phyloP scores from a whole-genome alignment of 1,140 invertebrate species.

The Musca domestica region DNA sequence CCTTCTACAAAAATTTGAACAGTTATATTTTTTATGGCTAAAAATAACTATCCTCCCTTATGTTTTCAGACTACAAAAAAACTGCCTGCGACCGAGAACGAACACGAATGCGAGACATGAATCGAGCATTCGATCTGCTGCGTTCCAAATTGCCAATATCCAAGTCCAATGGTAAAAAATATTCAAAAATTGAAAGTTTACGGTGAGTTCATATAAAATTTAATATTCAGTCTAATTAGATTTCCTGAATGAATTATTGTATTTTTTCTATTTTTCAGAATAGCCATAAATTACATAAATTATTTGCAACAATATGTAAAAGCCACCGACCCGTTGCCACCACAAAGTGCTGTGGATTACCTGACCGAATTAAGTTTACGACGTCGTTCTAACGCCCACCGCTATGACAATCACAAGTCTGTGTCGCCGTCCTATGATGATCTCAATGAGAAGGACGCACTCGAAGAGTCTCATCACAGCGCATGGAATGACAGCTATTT shows the following conservation, averaged over 20 bases:
- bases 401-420: constrained; percentile 4
- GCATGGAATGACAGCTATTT: constrained; percentile 11
- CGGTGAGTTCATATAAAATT: constrained; percentile 57
- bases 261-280: constrained; percentile 55
- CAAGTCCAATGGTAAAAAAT: constrained; percentile 83
- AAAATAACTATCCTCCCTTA: not conserved
- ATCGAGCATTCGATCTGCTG: constrained; percentile 76
- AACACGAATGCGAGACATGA: constrained; percentile 86
- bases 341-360: constrained; percentile 6
- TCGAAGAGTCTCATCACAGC: not conserved
- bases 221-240: not conserved
- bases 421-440: not conserved
- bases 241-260: not conserved
- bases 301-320: constrained; percentile 61
- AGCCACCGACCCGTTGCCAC: not conserved
- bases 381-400: not conserved
- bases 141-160: constrained; percentile 74
- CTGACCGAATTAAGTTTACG: not conserved
- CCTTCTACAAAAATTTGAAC: not conserved
- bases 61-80: constrained; percentile 75
- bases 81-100: constrained; percentile 82
- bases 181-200: constrained; percentile 83
- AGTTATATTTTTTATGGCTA: no score
- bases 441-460: not conserved
- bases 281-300: constrained; percentile 78